These are phyloP conservation scores for Ifrita kowaldi DNA, from an alignment of 2,113 vertebrate species.

Conservation along the genomic window DNA sequence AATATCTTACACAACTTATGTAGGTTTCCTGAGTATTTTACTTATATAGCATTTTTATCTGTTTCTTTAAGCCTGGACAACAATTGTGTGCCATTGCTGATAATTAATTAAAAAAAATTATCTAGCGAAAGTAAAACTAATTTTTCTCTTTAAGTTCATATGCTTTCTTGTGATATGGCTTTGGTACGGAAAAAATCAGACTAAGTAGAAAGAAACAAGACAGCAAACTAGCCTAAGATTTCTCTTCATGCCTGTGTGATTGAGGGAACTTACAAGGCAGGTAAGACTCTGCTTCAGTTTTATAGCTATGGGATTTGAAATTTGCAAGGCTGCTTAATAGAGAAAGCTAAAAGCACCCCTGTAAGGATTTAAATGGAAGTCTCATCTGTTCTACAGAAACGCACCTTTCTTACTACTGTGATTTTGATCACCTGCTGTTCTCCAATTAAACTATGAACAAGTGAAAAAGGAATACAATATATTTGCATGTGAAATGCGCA, in stretches of 20 bases:
- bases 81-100: not conserved
- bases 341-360: constrained; percentile 12
- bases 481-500: constrained; percentile 4
- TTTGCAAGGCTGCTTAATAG: not conserved
- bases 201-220: not conserved
- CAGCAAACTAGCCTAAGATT: not conserved
- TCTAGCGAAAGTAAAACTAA: not conserved
- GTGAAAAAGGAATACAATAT: constrained; percentile 7
- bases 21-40: not conserved
- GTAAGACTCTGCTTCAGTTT: not conserved
- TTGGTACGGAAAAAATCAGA: not conserved
- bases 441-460: constrained; percentile 40
- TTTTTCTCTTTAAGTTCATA: not conserved
- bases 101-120: not conserved
- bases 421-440: constrained; percentile 59
- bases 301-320: not conserved
- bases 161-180: not conserved
- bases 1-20: not conserved
- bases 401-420: constrained; percentile 18
- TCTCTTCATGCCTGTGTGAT: not conserved
- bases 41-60: not conserved
- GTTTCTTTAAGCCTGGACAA: not conserved
- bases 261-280: not conserved
- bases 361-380: constrained; percentile 14
- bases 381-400: constrained; percentile 31